phyloP scores from a whole-genome alignment of 2,797 vertebrate species.

The Siniperca scherzeri region DNA sequence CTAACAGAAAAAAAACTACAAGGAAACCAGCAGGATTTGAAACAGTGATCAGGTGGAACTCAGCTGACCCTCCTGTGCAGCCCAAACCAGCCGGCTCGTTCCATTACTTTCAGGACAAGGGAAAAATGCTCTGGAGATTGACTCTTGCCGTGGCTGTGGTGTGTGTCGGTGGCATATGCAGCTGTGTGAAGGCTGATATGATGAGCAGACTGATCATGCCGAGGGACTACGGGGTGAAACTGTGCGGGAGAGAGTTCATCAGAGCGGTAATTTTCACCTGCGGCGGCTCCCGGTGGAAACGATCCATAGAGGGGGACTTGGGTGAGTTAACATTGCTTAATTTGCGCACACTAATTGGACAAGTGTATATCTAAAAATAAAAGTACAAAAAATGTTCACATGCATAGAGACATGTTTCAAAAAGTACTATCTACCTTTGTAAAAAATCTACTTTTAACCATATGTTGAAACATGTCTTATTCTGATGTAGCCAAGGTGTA shows the following conservation, averaged over 20 bases:
- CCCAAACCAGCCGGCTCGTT: neutral
- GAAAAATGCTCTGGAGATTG: constrained; percentile 75
- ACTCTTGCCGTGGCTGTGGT: constrained; percentile 65
- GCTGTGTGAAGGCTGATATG: constrained; percentile 61
- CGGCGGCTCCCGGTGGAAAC: constrained; percentile 90
- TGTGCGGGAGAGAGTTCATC: constrained; percentile 93
- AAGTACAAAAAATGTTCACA: neutral
- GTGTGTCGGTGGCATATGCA: constrained; percentile 68
- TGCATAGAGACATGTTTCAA: neutral
- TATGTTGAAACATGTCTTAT: neutral
- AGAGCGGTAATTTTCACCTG: constrained; percentile 93
- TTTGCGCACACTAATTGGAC: neutral
- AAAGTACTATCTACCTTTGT: neutral
- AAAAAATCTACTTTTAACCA: neutral
- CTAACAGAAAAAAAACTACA: neutral
- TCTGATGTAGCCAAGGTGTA: neutral
- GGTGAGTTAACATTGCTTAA: constrained; percentile 59
- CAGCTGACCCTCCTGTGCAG: constrained; percentile 33
- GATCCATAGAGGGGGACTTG: constrained; percentile 63
- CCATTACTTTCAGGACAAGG: constrained; percentile 18
- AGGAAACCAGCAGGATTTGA: constrained; percentile 8
- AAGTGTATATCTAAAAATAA: neutral
- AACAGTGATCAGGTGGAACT: constrained; percentile 41
- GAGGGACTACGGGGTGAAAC: constrained; percentile 86
- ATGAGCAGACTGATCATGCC: constrained; percentile 69